Percentiles rank a stretch among this genome's conserved stretches.
Evolutionary conservation across 2,888 invertebrate species (phyloP).

Genomic region (Spilarctia lutea): DNA sequence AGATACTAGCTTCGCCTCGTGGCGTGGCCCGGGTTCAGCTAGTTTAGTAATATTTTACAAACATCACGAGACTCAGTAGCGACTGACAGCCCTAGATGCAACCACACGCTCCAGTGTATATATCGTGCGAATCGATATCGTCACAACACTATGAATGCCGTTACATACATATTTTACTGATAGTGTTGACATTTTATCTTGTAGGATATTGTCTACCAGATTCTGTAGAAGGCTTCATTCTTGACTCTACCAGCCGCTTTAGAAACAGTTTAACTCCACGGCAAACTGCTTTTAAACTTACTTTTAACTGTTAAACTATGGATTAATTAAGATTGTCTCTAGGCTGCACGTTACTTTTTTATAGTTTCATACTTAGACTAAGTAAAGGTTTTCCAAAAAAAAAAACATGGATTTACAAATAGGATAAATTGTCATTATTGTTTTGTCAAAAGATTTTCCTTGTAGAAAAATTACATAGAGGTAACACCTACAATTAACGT

Average conservation of each 20-base stretch:
- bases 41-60: neutral
- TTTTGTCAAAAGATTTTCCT: neutral
- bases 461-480: neutral
- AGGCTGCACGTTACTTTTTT: neutral
- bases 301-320: neutral
- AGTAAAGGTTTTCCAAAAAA: neutral
- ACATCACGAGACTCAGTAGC: neutral
- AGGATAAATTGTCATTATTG: neutral
- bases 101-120: conserved; percentile 37
- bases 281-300: neutral
- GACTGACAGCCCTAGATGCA: conserved; percentile 11
- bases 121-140: conserved; percentile 62
- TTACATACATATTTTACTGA: conserved; percentile 48
- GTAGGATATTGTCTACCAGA: neutral
- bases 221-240: neutral
- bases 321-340: too few species aligned
- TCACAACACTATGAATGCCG: conserved; percentile 46
- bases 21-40: too few species aligned
- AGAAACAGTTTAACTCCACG: neutral
- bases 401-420: neutral
- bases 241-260: neutral
- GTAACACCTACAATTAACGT: neutral
- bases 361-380: neutral
- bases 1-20: too few species aligned
- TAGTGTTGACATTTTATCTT: conserved; percentile 27